phyloP scores from a whole-genome alignment of 1,140 invertebrate genomes.

The Physella acuta region DNA sequence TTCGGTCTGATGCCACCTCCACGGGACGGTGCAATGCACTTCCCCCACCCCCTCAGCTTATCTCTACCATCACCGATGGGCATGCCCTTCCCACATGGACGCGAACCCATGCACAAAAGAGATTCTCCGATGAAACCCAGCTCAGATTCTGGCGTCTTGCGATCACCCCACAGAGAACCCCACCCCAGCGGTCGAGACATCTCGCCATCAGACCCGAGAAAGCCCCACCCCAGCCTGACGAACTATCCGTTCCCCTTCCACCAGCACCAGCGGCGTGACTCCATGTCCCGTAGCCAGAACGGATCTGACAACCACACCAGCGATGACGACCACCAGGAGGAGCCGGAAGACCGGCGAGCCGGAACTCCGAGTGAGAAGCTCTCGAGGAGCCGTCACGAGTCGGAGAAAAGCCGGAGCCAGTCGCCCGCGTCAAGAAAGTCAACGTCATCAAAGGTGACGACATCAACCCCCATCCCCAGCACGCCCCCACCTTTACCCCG shows the following conservation, averaged over 20 bases:
- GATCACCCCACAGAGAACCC: slow-evolving; percentile 7
- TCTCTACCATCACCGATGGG: slow-evolving; percentile 6
- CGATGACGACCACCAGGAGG: not conserved
- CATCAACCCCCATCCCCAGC: slow-evolving; percentile 6
- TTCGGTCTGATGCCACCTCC: slow-evolving; percentile 25
- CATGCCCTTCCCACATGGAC: not conserved
- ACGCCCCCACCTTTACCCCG: slow-evolving; percentile 7
- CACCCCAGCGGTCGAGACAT: not conserved
- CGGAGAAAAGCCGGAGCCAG: slow-evolving; percentile 16
- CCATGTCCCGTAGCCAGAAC: not conserved
- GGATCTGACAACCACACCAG: not conserved
- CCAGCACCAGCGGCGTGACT: no score
- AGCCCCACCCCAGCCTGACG: not conserved
- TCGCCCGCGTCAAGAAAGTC: slow-evolving; percentile 20
- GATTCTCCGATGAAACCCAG: slow-evolving; percentile 5
- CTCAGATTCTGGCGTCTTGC: not conserved
- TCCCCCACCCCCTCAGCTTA: slow-evolving; percentile 10
- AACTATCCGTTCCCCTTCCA: no score
- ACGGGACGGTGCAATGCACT: slow-evolving; percentile 2
- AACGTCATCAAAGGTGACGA: slow-evolving; percentile 3
- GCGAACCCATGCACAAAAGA: not conserved
- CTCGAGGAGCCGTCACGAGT: not conserved
- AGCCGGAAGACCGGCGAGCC: not conserved
- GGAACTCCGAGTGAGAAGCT: not conserved
- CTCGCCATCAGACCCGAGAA: slow-evolving; percentile 4